A percentile compares a stretch with the other conserved stretches of the same genome.
Conservation (phyloP, 2,888 invertebrate species). For the Amiota communis region DNA sequence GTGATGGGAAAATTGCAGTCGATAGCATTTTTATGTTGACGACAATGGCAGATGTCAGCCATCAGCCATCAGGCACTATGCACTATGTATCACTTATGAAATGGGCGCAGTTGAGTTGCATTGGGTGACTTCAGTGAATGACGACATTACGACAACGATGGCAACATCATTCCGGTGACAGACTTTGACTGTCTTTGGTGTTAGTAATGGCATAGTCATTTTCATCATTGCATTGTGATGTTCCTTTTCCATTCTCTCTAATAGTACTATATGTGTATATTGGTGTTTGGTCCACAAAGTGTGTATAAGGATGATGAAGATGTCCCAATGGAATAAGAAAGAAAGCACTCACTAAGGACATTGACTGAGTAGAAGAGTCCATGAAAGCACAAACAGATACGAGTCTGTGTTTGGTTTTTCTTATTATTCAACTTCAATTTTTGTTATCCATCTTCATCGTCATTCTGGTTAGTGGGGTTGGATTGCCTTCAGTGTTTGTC, state of each 20-base stretch:
- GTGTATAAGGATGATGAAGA: background rate
- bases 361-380: constrained; percentile 2
- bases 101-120: background rate
- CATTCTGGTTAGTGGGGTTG: too few species aligned
- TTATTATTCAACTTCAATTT: too few species aligned
- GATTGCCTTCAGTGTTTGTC: constrained; percentile 10
- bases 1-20: constrained; percentile 23
- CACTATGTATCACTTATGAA: background rate
- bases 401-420: background rate
- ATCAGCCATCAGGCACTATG: background rate
- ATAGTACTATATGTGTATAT: background rate
- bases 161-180: too few species aligned
- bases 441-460: too few species aligned
- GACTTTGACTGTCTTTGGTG: background rate
- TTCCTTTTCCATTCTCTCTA: background rate
- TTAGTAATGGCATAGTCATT: background rate
- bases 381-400: constrained; percentile 12
- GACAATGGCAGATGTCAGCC: constrained; percentile 18
- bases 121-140: background rate
- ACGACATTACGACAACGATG: background rate
- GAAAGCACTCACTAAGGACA: background rate
- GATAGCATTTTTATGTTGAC: constrained; percentile 22
- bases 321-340: background rate
- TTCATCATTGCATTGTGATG: background rate
- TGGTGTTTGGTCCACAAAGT: constrained; percentile 2